Base-by-base conservation (phyloP, 2,888 invertebrate genomes). In the Julus scandinavius region DNA sequence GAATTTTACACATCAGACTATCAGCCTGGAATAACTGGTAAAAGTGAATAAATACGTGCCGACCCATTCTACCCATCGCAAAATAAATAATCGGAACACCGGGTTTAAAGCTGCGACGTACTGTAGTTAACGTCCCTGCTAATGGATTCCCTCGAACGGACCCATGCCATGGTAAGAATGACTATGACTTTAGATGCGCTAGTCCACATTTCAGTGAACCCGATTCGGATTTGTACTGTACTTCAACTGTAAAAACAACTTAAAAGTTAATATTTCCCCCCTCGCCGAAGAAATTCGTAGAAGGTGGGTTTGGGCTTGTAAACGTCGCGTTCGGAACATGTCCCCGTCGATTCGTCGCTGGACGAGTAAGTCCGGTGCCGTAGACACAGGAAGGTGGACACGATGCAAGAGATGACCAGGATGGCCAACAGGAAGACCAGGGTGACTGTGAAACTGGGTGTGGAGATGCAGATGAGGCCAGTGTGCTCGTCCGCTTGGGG, bases 361-460 rank as follows among this genome's bases (percentile, higher is more conserved):
- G 17, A n/a, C 0, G 50, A n/a, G 63, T 89, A 90, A 7, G 91
- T 90, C 87, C 91, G 90, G 91, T 97, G 93, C 90, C 96, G 95
- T 85, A 97, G 94, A 92, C 96, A 97, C 29, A 98, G 94, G 91
- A 97, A 95, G 40, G 97, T 96, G 87, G 97, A 97, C 90, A 97
- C 94, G 54, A 97, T 93, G 92, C 97, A 98, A 13, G 97, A 97
- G 89, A 96, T 95, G 88, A 97, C 93, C 90, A 98, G 93, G 87
- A 97, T 96, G 88, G 95, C 96, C 89, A 98, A 94, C 41, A 98
- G 94, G 86, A 97, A 94, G 87, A 97, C 95, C 49, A 98, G 93
- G 49, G 97, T 96, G 54, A 96, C 96, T 72, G 97, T 96, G 91
- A 98, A 98, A 15, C 97, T 97, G n/a, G 97, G 96, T 5, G 97